Evolutionary conservation across 2,888 invertebrate species (phyloP).

Genomic region (Apotomis capreana): DNA sequence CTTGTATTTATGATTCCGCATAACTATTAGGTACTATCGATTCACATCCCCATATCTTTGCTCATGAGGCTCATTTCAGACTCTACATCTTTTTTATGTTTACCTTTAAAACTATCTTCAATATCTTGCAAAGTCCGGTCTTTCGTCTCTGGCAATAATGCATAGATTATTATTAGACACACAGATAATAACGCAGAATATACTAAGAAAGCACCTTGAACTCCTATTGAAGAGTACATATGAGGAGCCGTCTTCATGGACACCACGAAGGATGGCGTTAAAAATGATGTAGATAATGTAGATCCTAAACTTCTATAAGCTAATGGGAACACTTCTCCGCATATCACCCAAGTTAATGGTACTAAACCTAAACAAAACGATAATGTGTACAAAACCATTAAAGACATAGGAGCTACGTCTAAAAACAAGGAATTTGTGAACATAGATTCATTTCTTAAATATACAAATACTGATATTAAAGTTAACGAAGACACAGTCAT

Average conservation of each 20-base stretch:
- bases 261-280: conserved; percentile 73
- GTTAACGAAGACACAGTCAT: conserved; percentile 71
- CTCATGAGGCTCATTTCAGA: conserved; percentile 70
- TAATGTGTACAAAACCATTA: conserved; percentile 73
- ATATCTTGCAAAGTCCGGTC: conserved; percentile 77
- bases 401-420: conserved; percentile 67
- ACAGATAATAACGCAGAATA: conserved; percentile 70
- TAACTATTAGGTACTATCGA: neutral
- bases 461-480: conserved; percentile 70
- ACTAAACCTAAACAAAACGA: conserved; percentile 77
- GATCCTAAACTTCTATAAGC: conserved; percentile 77
- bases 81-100: conserved; percentile 61
- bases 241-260: conserved; percentile 81
- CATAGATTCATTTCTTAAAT: conserved; percentile 65
- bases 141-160: conserved; percentile 74
- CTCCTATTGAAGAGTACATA: conserved; percentile 73
- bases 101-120: conserved; percentile 76
- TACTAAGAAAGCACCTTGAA: conserved; percentile 75
- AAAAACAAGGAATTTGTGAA: conserved; percentile 64
- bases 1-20: neutral
- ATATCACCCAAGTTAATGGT: conserved; percentile 77
- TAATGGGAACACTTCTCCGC: conserved; percentile 78
- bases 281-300: conserved; percentile 73
- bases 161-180: conserved; percentile 67
- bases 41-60: conserved; percentile 50